phyloP scores from a whole-genome alignment of 2,113 vertebrate genomes.

The Rutilus rutilus region DNA sequence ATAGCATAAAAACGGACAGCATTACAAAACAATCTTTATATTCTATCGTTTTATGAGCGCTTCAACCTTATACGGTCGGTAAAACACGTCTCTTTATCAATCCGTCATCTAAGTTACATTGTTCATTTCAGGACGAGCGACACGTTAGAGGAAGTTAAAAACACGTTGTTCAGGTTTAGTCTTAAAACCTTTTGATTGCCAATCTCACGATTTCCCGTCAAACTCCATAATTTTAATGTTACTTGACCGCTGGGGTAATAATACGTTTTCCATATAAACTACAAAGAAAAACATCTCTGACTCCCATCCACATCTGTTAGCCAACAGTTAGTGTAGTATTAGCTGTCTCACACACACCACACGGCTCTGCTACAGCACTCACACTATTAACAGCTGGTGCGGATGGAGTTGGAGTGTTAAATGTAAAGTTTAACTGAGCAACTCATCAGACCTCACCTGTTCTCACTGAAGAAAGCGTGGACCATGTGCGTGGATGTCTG shows the following conservation, averaged over 20 bases:
- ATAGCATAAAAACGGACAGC: no score
- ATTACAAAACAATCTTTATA: background rate
- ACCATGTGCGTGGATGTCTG: constrained; percentile 3
- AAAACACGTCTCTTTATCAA: background rate
- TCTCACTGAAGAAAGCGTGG: background rate
- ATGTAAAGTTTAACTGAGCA: background rate
- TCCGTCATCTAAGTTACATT: no score
- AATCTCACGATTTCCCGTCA: background rate
- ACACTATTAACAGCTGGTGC: background rate
- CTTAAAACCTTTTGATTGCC: background rate
- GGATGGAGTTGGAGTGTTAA: background rate
- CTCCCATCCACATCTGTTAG: background rate
- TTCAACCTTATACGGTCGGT: background rate
- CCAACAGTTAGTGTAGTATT: background rate
- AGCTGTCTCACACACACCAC: background rate
- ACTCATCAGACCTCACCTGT: background rate
- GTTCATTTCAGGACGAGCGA: background rate
- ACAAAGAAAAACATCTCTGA: background rate
- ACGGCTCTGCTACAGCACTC: background rate
- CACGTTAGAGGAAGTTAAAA: background rate
- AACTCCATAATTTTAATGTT: background rate
- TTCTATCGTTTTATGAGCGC: background rate
- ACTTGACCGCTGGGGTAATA: no score
- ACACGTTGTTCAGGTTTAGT: background rate
- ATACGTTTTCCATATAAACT: background rate